Evolutionary conservation across 2,888 invertebrate genomes (phyloP), one percentile per base, ranked within the genome.

Genomic region (Sylvicola cinctus): DNA sequence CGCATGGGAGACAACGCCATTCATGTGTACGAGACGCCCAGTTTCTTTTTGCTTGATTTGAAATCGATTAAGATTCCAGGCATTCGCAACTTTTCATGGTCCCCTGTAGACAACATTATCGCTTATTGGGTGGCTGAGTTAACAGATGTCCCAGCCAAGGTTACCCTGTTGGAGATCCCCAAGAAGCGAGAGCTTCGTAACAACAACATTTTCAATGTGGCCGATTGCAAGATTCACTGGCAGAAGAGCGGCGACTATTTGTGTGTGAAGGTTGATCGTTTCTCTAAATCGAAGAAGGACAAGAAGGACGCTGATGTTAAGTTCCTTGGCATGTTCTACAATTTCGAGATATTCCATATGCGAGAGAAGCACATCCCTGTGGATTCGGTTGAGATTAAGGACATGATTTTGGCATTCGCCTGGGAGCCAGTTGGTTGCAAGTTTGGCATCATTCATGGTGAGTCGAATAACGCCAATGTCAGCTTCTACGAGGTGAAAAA

Each of bases 81-180:
- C 28, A 84, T 90, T 46, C 65, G 85, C 42, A 91, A 93, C 49
- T 96, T 98, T 60, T 80, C 81, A 44, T 99, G 98, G 96, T 96
- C 95, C 0, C 96, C 98, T 0, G 83, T 91, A 0, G 91, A 95
- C 53, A 95, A 93, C 51, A 69, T 84, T 25, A 70, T 98, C 31
- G 95, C 95, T 0, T 98, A 93, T 57, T 98, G 96, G 93, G 91
- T 95, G 3, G 90, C 93, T 1, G 98, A 98, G 60, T 80, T 88
- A 50, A 90, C 93, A 50, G 85, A 90, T 51, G 90, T 90, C 2
- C 95, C 96, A 8, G 95, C 95, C 2, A 70, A 91, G 47, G 93
- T 96, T 2, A 88, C 85, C 0, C 66, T 96, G 1, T 66, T 95
- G 33, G 88, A 91, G 55, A 72, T 96, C 40, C 95, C 95, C 3